These are phyloP conservation scores for Plectrocnemia conspersa DNA, from an alignment of 1,140 invertebrate genomes.

Conservation along the genomic window DNA sequence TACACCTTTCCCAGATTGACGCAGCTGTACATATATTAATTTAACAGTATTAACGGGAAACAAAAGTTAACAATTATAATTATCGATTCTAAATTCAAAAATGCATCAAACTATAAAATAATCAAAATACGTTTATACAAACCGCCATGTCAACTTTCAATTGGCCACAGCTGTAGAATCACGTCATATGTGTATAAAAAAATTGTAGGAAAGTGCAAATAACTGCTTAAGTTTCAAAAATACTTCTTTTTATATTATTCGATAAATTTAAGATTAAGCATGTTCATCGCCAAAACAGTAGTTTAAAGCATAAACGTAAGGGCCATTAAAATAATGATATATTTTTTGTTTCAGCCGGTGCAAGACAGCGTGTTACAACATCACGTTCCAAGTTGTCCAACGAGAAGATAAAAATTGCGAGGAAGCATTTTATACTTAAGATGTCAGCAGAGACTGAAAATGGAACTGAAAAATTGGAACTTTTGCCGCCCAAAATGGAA, in stretches of 20 bases:
- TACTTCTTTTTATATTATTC: not conserved
- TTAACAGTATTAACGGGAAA: too few relatives aligned
- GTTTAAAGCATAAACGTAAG: not conserved
- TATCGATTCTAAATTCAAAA: too few relatives aligned
- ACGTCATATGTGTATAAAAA: too few relatives aligned
- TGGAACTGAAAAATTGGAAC: constrained; percentile 18
- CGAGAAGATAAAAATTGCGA: constrained; percentile 26
- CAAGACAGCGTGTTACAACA: constrained; percentile 5
- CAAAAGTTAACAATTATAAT: too few relatives aligned
- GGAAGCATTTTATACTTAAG: constrained; percentile 19
- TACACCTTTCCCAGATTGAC: too few relatives aligned
- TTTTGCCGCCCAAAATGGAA: constrained; percentile 10
- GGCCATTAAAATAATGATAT: not conserved
- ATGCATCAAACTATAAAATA: too few relatives aligned
- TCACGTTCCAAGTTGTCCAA: constrained; percentile 7
- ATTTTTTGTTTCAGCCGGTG: constrained; percentile 1
- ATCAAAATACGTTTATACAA: too few relatives aligned
- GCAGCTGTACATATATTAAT: too few relatives aligned
- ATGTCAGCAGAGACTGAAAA: constrained; percentile 22
- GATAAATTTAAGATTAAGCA: not conserved
- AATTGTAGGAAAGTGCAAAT: too few relatives aligned
- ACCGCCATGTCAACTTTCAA: too few relatives aligned
- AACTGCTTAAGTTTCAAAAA: too few relatives aligned
- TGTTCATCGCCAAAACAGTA: not conserved
- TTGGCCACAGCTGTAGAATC: too few relatives aligned